Evolutionary conservation across 2,888 invertebrate species (phyloP).

Genomic region (Dyspetes luteomarginatus): DNA sequence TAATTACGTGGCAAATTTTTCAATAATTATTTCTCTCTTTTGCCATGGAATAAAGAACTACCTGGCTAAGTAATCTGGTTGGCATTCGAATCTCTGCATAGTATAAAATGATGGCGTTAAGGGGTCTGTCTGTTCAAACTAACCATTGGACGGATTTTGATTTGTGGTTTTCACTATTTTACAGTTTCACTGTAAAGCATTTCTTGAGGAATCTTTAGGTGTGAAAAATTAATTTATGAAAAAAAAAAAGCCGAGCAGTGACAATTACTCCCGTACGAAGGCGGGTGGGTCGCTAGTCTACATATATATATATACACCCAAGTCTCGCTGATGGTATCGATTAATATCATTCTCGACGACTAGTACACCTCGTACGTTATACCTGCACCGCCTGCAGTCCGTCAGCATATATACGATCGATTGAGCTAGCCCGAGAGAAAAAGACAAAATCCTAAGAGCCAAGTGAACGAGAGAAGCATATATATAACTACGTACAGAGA

Average conservation of each 20-base stretch:
- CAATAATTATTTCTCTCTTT: neutral
- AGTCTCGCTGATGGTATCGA: slow-evolving; percentile 31
- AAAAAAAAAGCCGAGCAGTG: too few relatives aligned
- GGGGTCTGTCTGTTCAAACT: too few relatives aligned
- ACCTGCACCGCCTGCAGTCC: slow-evolving; percentile 39
- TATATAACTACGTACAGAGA: slow-evolving; percentile 27
- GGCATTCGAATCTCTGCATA: slow-evolving; percentile 7
- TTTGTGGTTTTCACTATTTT: too few relatives aligned
- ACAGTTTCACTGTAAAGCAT: too few relatives aligned
- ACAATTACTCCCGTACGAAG: too few relatives aligned
- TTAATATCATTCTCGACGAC: slow-evolving; percentile 38
- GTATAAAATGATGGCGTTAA: too few relatives aligned
- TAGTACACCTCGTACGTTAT: slow-evolving; percentile 46
- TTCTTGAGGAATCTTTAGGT: too few relatives aligned
- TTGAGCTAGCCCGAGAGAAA: neutral
- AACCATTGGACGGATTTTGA: too few relatives aligned
- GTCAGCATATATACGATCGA: slow-evolving; percentile 30
- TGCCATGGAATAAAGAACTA: slow-evolving; percentile 16
- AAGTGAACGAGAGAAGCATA: slow-evolving; percentile 53
- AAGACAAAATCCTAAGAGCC: slow-evolving; percentile 30
- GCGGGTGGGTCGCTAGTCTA: neutral
- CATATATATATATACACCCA: neutral
- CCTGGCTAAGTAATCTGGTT: slow-evolving; percentile 1
- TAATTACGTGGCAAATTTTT: neutral
- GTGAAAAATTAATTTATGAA: too few relatives aligned